Conservation (phyloP, 2,888 invertebrate species). For the Drosophila sordidula region DNA sequence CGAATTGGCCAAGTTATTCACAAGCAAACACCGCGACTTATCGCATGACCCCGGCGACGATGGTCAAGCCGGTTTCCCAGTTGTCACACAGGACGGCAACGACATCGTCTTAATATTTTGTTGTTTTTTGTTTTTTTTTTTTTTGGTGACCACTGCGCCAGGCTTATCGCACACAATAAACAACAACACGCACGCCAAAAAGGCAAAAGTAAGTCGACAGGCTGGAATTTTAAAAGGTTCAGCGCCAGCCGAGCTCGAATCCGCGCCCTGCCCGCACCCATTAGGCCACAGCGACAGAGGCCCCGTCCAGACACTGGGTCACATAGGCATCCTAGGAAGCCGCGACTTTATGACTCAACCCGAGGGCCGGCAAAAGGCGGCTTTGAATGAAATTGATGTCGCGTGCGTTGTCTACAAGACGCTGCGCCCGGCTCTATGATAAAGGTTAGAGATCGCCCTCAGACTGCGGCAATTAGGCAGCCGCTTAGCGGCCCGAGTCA, state of each 20-base stretch:
- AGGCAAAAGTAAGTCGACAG: conserved; percentile 62
- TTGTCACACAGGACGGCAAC: conserved; percentile 38
- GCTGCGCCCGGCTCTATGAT: conserved; percentile 56
- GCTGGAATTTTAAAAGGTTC: conserved; percentile 84
- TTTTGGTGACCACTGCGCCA: conserved; percentile 52
- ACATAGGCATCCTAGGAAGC: conserved; percentile 68
- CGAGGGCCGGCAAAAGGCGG: conserved; percentile 13
- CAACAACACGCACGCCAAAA: conserved; percentile 69
- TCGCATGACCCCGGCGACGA: conserved; percentile 55
- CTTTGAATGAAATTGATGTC: conserved; percentile 74
- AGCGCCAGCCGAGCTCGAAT: conserved; percentile 55
- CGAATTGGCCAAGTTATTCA: conserved; percentile 22
- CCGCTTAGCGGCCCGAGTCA: conserved; percentile 59
- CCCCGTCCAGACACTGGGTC: conserved; percentile 64
- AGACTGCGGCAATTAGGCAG: conserved; percentile 68
- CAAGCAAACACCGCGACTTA: conserved; percentile 20
- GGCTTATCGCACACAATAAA: conserved; percentile 77
- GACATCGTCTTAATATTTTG: conserved; percentile 66
- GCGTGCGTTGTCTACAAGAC: conserved; percentile 73
- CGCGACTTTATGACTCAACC: conserved; percentile 78
- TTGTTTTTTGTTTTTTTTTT: conserved; percentile 35
- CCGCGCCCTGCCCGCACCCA: conserved; percentile 43
- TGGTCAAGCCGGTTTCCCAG: conserved; percentile 67
- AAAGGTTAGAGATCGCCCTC: conserved; percentile 60
- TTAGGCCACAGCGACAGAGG: conserved; percentile 25